A percentile compares a stretch with the other conserved stretches of the same genome.
These are phyloP conservation scores for Catocala sponsa DNA, from an alignment of 2,888 invertebrate genomes.

Conservation along the genomic window DNA sequence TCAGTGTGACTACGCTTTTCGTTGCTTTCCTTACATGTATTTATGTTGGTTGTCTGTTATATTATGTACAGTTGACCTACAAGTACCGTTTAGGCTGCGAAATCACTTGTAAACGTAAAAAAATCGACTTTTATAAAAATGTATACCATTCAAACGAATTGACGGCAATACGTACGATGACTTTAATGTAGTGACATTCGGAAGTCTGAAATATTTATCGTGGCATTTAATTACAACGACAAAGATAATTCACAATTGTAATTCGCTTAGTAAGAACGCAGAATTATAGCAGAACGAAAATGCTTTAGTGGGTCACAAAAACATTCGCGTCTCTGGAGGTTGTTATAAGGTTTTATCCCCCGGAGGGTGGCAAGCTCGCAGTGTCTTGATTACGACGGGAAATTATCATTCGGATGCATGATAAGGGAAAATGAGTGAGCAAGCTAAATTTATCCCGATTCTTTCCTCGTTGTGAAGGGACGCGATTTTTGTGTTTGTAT, in stretches of 20 bases:
- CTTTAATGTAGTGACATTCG: too few species aligned
- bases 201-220: too few species aligned
- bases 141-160: too few species aligned
- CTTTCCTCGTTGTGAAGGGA: slow-evolving; percentile 15
- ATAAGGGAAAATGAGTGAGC: slow-evolving; percentile 31
- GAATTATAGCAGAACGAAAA: too few species aligned
- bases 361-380: slow-evolving; percentile 8
- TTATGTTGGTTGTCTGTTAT: slow-evolving; percentile 26
- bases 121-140: too few species aligned
- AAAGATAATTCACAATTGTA: too few species aligned
- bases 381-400: slow-evolving; percentile 31
- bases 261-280: too few species aligned
- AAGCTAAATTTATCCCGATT: slow-evolving; percentile 14
- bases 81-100: slow-evolving; percentile 20
- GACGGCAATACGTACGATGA: too few species aligned
- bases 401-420: slow-evolving; percentile 37
- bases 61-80: slow-evolving; percentile 41
- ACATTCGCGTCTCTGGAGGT: neutral
- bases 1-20: slow-evolving; percentile 66
- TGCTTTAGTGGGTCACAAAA: too few species aligned
- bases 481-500: neutral
- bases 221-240: too few species aligned
- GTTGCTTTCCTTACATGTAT: slow-evolving; percentile 56
- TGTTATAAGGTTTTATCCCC: slow-evolving; percentile 3
- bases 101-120: slow-evolving; percentile 13